phyloP scores from a whole-genome alignment of 2,113 vertebrate species.

The Calcarius ornatus region DNA sequence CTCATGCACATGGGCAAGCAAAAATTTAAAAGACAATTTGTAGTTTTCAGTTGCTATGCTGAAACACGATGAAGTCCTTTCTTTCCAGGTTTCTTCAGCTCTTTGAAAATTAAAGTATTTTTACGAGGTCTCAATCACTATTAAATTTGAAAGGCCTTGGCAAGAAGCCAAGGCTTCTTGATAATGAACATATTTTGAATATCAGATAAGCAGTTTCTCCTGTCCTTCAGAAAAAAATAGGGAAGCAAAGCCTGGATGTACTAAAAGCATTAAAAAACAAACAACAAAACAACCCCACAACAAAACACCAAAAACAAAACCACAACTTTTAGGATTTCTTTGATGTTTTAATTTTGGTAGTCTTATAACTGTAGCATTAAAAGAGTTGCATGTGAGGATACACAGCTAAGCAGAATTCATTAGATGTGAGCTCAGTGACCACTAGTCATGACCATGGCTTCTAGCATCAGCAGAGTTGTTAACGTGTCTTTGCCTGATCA shows the following conservation, averaged over 20 bases:
- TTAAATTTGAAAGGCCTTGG: neutral
- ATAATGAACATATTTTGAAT: neutral
- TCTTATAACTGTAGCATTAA: neutral
- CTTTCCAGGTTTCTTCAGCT: neutral
- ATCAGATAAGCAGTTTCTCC: neutral
- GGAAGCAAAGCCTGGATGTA: neutral
- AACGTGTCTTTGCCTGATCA: neutral
- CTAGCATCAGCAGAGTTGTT: neutral
- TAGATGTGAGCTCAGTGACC: neutral
- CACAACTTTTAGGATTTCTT: neutral
- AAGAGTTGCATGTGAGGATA: neutral
- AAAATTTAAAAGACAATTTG: neutral
- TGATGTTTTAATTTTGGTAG: neutral
- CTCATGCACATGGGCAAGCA: neutral
- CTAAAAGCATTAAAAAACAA: neutral
- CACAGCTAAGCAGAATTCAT: neutral
- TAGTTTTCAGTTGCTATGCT: neutral
- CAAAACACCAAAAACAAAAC: neutral
- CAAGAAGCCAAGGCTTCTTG: neutral
- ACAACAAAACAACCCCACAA: no score
- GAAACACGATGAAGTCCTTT: neutral
- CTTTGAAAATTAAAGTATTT: neutral
- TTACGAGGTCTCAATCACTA: neutral
- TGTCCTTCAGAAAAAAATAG: neutral
- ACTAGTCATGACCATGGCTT: neutral